Percentiles rank a stretch among this genome's conserved stretches.
These are phyloP conservation scores for Lepus europaeus DNA, from an alignment of 2,113 vertebrate species.

Conservation along the genomic window DNA sequence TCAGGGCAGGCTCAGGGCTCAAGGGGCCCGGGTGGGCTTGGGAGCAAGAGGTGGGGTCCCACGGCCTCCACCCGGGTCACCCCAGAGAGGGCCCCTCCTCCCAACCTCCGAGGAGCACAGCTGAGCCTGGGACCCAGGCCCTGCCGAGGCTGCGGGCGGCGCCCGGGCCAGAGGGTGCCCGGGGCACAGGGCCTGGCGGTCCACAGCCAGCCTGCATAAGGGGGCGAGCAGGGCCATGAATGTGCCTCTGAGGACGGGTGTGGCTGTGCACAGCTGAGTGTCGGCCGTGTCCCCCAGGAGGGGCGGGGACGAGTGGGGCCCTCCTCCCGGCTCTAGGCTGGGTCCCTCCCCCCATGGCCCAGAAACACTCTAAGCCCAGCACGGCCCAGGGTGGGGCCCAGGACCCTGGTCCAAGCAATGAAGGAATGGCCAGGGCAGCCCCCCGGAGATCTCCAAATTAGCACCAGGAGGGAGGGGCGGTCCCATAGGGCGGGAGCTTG, in stretches of 20 bases:
- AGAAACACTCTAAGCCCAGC: neutral
- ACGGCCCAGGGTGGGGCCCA: no score
- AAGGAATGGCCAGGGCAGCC: neutral
- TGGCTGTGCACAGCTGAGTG: neutral
- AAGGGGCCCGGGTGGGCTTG: neutral
- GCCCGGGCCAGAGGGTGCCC: neutral
- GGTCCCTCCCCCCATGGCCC: neutral
- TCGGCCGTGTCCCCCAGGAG: neutral
- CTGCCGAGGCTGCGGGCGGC: neutral
- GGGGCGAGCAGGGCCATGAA: neutral
- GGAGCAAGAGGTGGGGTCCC: neutral
- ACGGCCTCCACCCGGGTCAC: neutral
- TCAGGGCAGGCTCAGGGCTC: constrained; percentile 73
- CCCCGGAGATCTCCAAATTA: constrained; percentile 72
- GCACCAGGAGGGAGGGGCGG: constrained; percentile 80
- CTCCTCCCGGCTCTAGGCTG: neutral
- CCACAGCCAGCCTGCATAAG: neutral
- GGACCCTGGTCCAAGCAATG: constrained; percentile 48
- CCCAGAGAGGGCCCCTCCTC: constrained; percentile 26
- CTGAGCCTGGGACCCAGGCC: neutral
- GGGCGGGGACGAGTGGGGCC: neutral
- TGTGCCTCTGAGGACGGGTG: constrained; percentile 26
- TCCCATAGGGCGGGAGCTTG: neutral
- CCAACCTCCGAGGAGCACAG: neutral
- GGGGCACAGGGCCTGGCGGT: neutral